Percentiles rank a stretch among this genome's conserved stretches.
Evolutionary conservation across 2,888 invertebrate species (phyloP).

Genomic region (Cheilosia pagana): DNA sequence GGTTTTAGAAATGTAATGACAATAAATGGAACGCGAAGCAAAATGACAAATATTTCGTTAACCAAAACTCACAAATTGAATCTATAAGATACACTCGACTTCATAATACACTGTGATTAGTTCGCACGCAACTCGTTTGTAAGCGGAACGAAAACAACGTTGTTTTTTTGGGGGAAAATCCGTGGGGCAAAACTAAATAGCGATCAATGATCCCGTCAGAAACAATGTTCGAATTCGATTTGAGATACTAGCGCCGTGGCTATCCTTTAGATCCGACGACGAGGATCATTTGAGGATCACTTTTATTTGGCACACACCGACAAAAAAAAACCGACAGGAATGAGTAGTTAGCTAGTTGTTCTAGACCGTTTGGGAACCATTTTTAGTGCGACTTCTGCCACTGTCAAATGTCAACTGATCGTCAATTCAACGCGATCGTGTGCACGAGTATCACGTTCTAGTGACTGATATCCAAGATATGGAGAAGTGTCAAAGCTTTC

Average conservation of each 20-base stretch:
- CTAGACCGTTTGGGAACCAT: constrained; percentile 10
- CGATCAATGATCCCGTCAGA: constrained; percentile 30
- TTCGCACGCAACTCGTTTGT: constrained; percentile 29
- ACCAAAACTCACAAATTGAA: constrained; percentile 34
- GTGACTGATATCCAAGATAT: constrained; percentile 68
- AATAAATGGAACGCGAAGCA: neutral
- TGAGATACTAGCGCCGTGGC: neutral
- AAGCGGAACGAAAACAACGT: constrained; percentile 13
- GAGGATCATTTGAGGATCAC: constrained; percentile 38
- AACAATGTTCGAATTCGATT: neutral
- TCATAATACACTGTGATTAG: constrained; percentile 18
- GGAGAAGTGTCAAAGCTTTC: constrained; percentile 60
- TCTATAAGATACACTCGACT: constrained; percentile 35
- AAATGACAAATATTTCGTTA: constrained; percentile 22
- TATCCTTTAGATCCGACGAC: neutral
- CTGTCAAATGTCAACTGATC: constrained; percentile 84
- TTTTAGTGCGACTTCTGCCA: constrained; percentile 69
- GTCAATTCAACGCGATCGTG: constrained; percentile 67
- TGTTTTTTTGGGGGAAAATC: constrained; percentile 1
- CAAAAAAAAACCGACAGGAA: constrained; percentile 31
- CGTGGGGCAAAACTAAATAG: constrained; percentile 9
- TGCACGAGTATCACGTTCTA: constrained; percentile 65
- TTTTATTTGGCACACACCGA: constrained; percentile 4
- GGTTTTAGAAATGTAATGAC: neutral
- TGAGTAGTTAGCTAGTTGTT: constrained; percentile 19